Percentiles rank a stretch among this genome's conserved stretches.
These are phyloP conservation scores for Xenopus borealis DNA, from an alignment of 2,113 vertebrate species.

Conservation along the genomic window DNA sequence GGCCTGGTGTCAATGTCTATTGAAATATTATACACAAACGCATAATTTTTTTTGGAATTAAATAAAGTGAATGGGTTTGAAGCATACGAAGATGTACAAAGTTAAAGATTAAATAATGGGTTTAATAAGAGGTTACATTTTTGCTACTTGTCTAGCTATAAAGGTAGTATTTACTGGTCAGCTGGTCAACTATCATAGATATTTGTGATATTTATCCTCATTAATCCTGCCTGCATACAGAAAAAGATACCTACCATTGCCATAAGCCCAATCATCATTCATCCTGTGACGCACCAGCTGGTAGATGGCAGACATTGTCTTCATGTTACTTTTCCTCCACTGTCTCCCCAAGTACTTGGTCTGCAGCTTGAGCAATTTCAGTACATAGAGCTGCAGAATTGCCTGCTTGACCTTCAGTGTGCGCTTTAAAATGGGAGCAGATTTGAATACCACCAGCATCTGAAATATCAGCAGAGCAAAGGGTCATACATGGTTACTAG, in stretches of 20 bases:
- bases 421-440: conserved; percentile 90
- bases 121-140: too few relatives aligned
- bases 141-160: too few relatives aligned
- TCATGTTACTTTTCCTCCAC: conserved; percentile 85
- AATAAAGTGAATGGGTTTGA: too few relatives aligned
- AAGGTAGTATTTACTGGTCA: too few relatives aligned
- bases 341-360: conserved; percentile 80
- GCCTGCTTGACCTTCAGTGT: conserved; percentile 96
- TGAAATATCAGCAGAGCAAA: conserved; percentile 47
- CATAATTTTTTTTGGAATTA: too few relatives aligned
- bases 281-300: conserved; percentile 85
- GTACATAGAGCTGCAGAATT: conserved; percentile 94
- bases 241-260: conserved; percentile 67
- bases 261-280: conserved; percentile 86
- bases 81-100: too few relatives aligned
- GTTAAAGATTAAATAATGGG: too few relatives aligned
- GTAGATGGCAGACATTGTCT: conserved; percentile 88
- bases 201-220: too few relatives aligned
- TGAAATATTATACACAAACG: too few relatives aligned
- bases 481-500: not conserved
- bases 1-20: conserved; percentile 92
- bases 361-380: conserved; percentile 86
- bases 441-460: conserved; percentile 99
- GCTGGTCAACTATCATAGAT: too few relatives aligned
- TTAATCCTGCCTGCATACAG: not conserved